These are phyloP conservation scores for Tangara arthus DNA, from an alignment of 2,797 vertebrate genomes.

Conservation along the genomic window DNA sequence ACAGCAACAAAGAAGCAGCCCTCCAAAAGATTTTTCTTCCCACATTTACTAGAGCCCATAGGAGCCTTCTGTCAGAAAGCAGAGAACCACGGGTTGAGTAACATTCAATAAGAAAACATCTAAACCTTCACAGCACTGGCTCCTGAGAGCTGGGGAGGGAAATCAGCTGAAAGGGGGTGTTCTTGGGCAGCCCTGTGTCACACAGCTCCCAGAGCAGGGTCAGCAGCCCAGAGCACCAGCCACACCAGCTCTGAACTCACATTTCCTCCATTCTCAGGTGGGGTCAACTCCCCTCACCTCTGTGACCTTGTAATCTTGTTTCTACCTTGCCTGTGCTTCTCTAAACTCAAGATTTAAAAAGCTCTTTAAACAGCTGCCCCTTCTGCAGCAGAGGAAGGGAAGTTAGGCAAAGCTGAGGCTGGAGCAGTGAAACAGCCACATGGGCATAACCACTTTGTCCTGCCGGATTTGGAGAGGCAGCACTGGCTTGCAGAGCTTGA, in stretches of 20 bases:
- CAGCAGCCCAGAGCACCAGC: not conserved
- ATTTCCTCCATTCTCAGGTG: not conserved
- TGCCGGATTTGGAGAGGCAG: not conserved
- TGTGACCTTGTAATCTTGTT: not conserved
- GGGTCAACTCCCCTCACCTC: not conserved
- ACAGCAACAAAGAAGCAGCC: not conserved
- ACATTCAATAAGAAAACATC: not conserved
- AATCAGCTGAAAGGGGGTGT: accelerated
- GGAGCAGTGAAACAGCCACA: not conserved
- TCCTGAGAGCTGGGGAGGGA: not conserved
- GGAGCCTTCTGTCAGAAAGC: not conserved
- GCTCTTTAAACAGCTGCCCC: not conserved
- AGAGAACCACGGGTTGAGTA: not conserved
- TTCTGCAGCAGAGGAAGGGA: not conserved
- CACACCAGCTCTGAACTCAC: not conserved
- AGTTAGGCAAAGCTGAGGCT: not conserved
- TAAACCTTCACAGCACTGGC: not conserved
- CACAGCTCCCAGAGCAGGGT: not conserved
- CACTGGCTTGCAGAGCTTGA: not conserved
- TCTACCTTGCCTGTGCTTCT: not conserved
- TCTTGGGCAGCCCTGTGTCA: not conserved
- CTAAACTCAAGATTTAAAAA: not conserved
- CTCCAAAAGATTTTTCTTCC: not conserved
- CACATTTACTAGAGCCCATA: not conserved
- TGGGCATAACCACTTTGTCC: not conserved